Evolutionary conservation across 2,888 invertebrate genomes (phyloP), one percentile per base, ranked within the genome.

Genomic region (Oscheius sp.): DNA sequence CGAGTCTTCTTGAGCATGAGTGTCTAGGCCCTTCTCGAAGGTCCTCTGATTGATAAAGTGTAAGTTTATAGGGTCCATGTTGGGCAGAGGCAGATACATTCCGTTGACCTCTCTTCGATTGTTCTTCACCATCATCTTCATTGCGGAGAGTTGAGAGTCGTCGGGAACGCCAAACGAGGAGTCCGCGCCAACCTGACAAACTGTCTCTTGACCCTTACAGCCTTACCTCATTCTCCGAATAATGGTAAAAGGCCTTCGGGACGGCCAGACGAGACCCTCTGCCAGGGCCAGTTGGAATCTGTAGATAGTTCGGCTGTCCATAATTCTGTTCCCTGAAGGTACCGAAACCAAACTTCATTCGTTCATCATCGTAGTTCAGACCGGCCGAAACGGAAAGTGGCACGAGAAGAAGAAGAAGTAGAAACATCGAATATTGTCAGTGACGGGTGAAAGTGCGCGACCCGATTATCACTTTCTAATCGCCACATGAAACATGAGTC

Each of bases 71-170:
- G 79, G 81, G 1, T 81, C 79, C 78, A 79, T 79, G 57, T 81
- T 79, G n/a, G 81, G 81, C 35, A 81, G 71, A 5, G 81, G 81
- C 29, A 81, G 70, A 68, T 79, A 81, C 13, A 81, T 73, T 50
- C 81, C 81, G 50, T 81, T 79, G 50, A 81, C 79, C 35, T 81
- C 81, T 57, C 76, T 75, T n/a, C 81, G 65, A 70, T 81, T 81
- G 55, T 81, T 79, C 32, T 76, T 75, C 51, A 81, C 74, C 29
- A 78, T 48, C 5, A 76, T 74, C 47, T 78, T 76, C 9, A 79
- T 77, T 29, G 78, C 75, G 21, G 78, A 10, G 9, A 81, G 70
- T 2, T 71, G 70, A n/a, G 66, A 72, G 47, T 79, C 78, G 53
- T 79, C 79, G 0, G 81, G 81, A 48, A 81, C 58, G 29, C 79